phyloP scores from a whole-genome alignment of 1,140 invertebrate genomes.

The Drosophila melanogaster region Release_6_plus_ISO1_MT NT_033779.5:19206501-19207000 shows the following conservation, averaged over 20 bases:
- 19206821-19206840: constrained; percentile 95
- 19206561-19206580: constrained; percentile 82
- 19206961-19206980: constrained; percentile 93
- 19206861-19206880: constrained; percentile 92
- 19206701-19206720: constrained; percentile 92
- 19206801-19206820: constrained; percentile 92
- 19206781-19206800: constrained; percentile 93
- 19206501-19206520: constrained; percentile 81
- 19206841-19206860: constrained; percentile 93
- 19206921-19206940: constrained; percentile 92
- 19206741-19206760: constrained; percentile 89
- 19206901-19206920: constrained; percentile 86
- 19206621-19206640: constrained; percentile 87
- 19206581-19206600: constrained; percentile 84
- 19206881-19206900: constrained; percentile 95
- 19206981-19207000: constrained; percentile 94
- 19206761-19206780: constrained; percentile 94
- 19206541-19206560: constrained; percentile 78
- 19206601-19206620: constrained; percentile 81
- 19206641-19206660: constrained; percentile 91
- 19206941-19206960: constrained; percentile 97
- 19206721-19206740: constrained; percentile 92
- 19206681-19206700: constrained; percentile 94
- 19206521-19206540: constrained; percentile 82
- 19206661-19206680: constrained; percentile 96